These are phyloP conservation scores for Crenichthys baileyi DNA, from an alignment of 2,797 vertebrate genomes.

Conservation along the genomic window DNA sequence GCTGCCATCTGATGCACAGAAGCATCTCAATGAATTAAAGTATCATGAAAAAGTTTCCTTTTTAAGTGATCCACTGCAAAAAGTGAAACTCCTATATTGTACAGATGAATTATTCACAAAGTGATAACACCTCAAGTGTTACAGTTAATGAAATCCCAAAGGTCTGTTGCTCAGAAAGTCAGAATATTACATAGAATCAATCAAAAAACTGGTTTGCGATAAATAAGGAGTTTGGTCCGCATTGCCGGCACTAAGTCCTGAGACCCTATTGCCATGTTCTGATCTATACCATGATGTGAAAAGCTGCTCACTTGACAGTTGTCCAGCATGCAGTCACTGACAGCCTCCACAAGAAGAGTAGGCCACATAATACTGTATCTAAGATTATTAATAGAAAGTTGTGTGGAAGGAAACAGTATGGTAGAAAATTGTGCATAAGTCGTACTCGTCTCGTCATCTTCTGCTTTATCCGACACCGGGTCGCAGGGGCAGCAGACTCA, in stretches of 20 bases:
- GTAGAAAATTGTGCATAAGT: background rate
- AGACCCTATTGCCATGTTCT: background rate
- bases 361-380: no score
- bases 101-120: background rate
- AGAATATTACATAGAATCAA: background rate
- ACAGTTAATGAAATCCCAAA: background rate
- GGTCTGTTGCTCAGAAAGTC: background rate
- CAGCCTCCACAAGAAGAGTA: background rate
- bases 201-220: no score
- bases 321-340: no score
- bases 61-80: background rate
- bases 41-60: background rate
- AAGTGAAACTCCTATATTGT: background rate
- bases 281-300: background rate
- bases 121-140: background rate
- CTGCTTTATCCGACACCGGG: no score
- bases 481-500: no score
- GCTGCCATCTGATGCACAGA: constrained; percentile 12
- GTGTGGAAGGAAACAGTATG: background rate
- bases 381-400: background rate
- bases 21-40: background rate
- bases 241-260: no score
- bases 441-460: no score
- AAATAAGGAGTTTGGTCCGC: no score
- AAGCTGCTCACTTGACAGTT: background rate